Evolutionary conservation across 2,797 vertebrate genomes (phyloP).

Genomic region (Cyclura pinguis): DNA sequence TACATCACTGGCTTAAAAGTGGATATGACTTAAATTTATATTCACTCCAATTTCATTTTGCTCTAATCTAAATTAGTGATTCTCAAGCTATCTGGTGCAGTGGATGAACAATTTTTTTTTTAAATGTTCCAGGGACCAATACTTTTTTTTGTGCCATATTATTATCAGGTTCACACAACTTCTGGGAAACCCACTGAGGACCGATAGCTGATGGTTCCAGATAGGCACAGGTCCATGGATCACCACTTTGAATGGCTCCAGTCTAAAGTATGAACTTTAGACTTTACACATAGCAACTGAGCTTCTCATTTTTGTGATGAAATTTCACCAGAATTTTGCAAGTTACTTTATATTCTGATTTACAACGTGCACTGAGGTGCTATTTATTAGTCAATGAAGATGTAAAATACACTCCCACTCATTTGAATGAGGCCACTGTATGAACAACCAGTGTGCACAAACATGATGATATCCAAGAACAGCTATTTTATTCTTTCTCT

Average conservation of each 20-base stretch:
- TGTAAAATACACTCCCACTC: not conserved
- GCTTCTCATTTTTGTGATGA: slow-evolving; percentile 6
- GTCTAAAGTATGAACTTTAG: not conserved
- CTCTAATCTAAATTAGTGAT: no score
- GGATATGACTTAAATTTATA: slow-evolving; percentile 7
- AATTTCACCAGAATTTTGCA: not conserved
- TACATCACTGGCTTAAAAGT: not conserved
- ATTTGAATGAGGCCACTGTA: not conserved
- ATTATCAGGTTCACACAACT: not conserved
- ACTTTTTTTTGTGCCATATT: not conserved
- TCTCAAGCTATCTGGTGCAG: no score
- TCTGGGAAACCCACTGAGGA: no score
- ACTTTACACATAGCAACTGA: not conserved
- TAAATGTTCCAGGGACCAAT: not conserved
- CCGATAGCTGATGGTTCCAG: no score
- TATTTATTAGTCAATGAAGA: not conserved
- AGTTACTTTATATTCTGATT: not conserved
- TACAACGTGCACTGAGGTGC: rapidly evolving
- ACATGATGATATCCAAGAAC: not conserved
- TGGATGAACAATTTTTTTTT: not conserved
- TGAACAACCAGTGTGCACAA: not conserved
- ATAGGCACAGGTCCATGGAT: no score
- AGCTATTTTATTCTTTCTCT: not conserved
- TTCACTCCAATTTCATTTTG: not conserved
- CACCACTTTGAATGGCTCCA: no score